Evolutionary conservation across 2,888 invertebrate species (phyloP), one percentile per base, ranked within the genome.

Genomic region (Campoplex nolae): DNA sequence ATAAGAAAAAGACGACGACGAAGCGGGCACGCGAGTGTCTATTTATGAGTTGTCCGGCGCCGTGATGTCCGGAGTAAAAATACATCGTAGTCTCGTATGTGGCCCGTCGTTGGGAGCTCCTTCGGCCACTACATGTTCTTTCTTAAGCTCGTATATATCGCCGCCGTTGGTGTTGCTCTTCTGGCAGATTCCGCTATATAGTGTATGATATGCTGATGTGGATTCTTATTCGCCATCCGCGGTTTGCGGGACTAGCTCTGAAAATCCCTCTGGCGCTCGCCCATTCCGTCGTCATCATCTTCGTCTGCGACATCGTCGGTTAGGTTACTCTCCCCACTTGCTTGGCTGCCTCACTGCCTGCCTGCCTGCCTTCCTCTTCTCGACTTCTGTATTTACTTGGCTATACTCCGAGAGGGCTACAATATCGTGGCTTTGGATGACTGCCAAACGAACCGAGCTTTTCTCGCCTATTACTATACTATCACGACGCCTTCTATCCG

Each of bases 21-120:
- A 86, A 85, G 84, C 88, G 88, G 86, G 89, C 89, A 89, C 91
- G 90, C 92, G 93, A 92, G 92, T 92, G 92, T 94, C 94, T 94
- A 94, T 94, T 94, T 94, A 93, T 93, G 94, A 94, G 93, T 94
- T 94, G 94, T 94, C 93, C 94, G 94, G 94, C 94, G 94, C 94
- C 94, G 93, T 92, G 93, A 93, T 94, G 94, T 94, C 94, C 94
- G 92, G 94, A 92, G 94, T 94, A 94, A 94, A 94, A 94, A 94
- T 94, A 94, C 92, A 93, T 90, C 92, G 92, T 92, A 83, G 91
- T 93, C 91, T 87, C 92, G 91, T 92, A 92, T 90, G 78, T 81
- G 78, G 74, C 48, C 77, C 58, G 23, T 74, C 80, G 81, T 68
- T 78, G 77, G 74, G 65, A 84, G 80, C 87, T 78, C 78, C 74